Base-by-base conservation (phyloP, 2,113 vertebrate genomes). In the Festucalex cinctus region DNA sequence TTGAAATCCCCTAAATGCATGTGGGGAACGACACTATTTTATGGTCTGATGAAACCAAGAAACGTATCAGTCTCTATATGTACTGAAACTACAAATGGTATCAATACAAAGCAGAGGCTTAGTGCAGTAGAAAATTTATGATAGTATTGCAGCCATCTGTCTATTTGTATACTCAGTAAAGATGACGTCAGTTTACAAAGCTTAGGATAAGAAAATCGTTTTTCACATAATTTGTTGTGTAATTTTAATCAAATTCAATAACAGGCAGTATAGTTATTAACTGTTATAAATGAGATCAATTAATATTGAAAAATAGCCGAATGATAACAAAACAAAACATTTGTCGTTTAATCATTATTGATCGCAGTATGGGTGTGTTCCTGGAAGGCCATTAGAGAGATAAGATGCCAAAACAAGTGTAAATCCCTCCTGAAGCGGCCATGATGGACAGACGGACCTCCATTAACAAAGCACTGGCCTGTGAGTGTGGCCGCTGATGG, bases 401-500 rank as follows among this genome's bases (percentile, higher is more conserved):
- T 96, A 96, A 97, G 94, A 88, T 88, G 80, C 89, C 88, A 95
- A 94, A 61, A 95, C 91, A 93, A 86, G 92, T 91, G 93, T 96
- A 95, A 96, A 95, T 94, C 93, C 86, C 88, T 83, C 89, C 76
- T 85, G 92, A 93, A 95, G 93, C 87, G 83, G 92, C 90, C 89
- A 88, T 95, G 95, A 96, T 94, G 93, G 94, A 96, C 95, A 94
- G 94, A 96, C 94, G 96, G 93, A 92, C 90, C 93, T 91, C 94
- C 92, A 94, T 95, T 96, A 95, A 95, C 95, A 96, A 94, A 94
- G 92, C 85, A 88, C 91, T 90, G 93, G 93, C 93, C 92, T 95
- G 95, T 95, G 93, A 95, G 94, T 93, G 92, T 93, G 92, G 90
- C 90, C 88, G 93, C 91, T 94, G 94, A 96, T 97, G 94, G 93